A percentile compares a stretch with the other conserved stretches of the same genome.
Conservation (phyloP, 2,113 vertebrate species). For the Dinomys branickii region DNA sequence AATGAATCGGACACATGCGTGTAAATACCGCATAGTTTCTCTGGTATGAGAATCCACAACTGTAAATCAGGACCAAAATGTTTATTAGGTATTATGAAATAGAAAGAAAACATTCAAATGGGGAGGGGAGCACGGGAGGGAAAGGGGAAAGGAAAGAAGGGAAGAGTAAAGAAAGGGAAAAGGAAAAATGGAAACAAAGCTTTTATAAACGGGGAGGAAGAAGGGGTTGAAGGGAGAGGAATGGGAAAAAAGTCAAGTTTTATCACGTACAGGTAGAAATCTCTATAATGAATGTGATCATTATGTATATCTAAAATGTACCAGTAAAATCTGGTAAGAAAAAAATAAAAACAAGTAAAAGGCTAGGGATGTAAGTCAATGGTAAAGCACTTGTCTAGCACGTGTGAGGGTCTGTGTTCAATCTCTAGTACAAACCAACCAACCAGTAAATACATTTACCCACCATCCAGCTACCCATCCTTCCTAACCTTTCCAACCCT, state of each 20-base stretch:
- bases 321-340: neutral
- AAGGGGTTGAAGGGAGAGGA: neutral
- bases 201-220: neutral
- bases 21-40: neutral
- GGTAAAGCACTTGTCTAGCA: neutral
- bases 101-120: neutral
- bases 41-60: neutral
- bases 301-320: neutral
- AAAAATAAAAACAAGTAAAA: neutral
- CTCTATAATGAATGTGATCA: neutral
- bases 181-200: neutral
- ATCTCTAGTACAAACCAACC: neutral
- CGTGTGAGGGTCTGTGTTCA: neutral
- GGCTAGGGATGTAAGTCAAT: neutral
- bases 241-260: neutral
- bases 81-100: neutral
- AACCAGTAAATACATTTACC: neutral
- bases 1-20: neutral
- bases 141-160: neutral
- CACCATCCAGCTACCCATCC: neutral
- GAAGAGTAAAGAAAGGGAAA: neutral
- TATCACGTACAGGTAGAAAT: neutral
- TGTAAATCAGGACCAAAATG: neutral
- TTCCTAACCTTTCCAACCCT: neutral
- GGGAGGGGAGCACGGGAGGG: neutral